Conservation (phyloP, 1,140 invertebrate genomes). For the Caenorhabditis briggsae region DNA sequence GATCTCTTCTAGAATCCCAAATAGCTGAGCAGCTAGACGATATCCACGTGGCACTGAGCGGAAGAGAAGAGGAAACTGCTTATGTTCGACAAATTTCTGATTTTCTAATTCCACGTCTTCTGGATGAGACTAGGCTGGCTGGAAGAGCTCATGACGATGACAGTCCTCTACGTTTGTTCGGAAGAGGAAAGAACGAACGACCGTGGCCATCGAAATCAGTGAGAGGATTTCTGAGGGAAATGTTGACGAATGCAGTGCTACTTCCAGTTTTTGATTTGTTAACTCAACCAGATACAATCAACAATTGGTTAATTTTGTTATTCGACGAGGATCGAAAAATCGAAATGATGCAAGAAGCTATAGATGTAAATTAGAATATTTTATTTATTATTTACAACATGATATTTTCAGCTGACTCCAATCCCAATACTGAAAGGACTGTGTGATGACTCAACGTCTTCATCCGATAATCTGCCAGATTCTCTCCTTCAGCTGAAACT, state of each 20-base stretch:
- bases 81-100: constrained; percentile 60
- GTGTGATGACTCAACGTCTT: constrained; percentile 18
- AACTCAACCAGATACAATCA: constrained; percentile 69
- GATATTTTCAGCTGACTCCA: constrained; percentile 45
- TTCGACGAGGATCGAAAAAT: constrained; percentile 53
- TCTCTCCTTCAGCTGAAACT: constrained; percentile 66
- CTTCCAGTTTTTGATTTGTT: constrained; percentile 65
- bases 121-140: constrained; percentile 57
- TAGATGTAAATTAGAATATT: background rate
- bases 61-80: constrained; percentile 38
- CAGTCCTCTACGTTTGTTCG: constrained; percentile 8
- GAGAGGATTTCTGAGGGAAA: constrained; percentile 65
- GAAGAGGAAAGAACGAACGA: constrained; percentile 36
- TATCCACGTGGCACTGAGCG: constrained; percentile 43
- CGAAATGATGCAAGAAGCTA: background rate
- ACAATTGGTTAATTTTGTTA: constrained; percentile 64
- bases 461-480: constrained; percentile 61
- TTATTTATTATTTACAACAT: background rate
- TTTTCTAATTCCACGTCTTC: constrained; percentile 53
- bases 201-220: constrained; percentile 63
- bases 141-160: constrained; percentile 62
- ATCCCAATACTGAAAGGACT: constrained; percentile 61
- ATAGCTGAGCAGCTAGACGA: constrained; percentile 52
- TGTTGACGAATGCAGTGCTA: constrained; percentile 64
- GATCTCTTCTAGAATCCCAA: constrained; percentile 48